A percentile compares a stretch with the other conserved stretches of the same genome.
Conservation (phyloP, 2,888 invertebrate genomes). For the Dryobota labecula region DNA sequence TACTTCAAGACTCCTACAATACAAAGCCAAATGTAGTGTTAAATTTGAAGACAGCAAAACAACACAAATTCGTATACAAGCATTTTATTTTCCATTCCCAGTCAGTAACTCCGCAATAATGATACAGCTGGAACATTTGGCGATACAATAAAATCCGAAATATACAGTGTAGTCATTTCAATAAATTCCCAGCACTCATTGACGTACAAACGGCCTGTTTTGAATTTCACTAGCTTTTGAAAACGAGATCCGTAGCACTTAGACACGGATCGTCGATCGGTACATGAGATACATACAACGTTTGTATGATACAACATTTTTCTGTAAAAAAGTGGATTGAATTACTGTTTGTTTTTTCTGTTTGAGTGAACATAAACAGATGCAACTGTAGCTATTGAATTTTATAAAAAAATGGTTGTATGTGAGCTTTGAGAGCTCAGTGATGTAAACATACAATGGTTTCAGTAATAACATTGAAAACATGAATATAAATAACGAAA, state of each 20-base stretch:
- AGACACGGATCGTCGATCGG: slow-evolving; percentile 85
- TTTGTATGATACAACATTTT: slow-evolving; percentile 37
- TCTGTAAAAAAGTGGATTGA: background rate
- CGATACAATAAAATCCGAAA: slow-evolving; percentile 74
- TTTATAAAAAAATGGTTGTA: background rate
- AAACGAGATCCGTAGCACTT: slow-evolving; percentile 85
- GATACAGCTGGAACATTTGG: slow-evolving; percentile 65
- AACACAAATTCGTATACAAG: slow-evolving; percentile 35
- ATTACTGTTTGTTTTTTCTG: background rate
- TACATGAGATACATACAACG: slow-evolving; percentile 71
- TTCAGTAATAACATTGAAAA: background rate
- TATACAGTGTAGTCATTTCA: slow-evolving; percentile 80
- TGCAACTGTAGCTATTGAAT: background rate
- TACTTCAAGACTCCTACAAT: slow-evolving; percentile 41
- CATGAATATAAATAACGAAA: background rate
- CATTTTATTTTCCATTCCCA: slow-evolving; percentile 60
- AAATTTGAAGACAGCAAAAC: slow-evolving; percentile 37
- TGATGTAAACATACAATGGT: no score
- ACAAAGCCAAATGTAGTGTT: slow-evolving; percentile 49
- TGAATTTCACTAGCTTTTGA: slow-evolving; percentile 88
- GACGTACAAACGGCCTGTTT: slow-evolving; percentile 86
- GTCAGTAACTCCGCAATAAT: slow-evolving; percentile 63
- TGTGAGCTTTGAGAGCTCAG: background rate
- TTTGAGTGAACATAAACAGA: background rate
- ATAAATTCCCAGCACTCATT: slow-evolving; percentile 83